Base-by-base conservation (phyloP, 2,888 invertebrate species). In the Archaeoteleia sp. region DNA sequence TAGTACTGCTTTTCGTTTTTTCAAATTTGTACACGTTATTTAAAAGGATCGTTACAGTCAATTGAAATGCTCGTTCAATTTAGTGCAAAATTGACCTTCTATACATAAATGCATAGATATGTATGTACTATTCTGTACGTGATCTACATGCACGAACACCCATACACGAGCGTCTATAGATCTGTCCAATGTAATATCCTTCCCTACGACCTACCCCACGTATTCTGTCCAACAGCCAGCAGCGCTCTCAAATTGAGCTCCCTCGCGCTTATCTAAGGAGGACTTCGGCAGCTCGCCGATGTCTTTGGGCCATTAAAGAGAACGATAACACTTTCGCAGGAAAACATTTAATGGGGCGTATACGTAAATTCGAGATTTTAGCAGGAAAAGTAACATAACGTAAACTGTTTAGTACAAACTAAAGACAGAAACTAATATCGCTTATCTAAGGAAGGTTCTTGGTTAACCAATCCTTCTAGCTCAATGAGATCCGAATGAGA, bases 181-280 rank as follows among this genome's bases (percentile, higher is more conserved):
- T 42, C 42, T 25, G 25, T 42, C 42, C 25, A 42, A 42, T 25
- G 42, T 42, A 25, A 42, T 42, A 42, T 42, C 35, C 35, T 14
- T 35, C 35, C 7, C 20, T 5, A 40, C 23, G 40, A 20, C 20
- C 42, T 25, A 25, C 13, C 30, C 30, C 30, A 30, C 42, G 17
- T 42, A 42, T 42, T 23, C 23, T 42, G 42, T 13, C 10, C 42
- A 42, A 5, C 20, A 20, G 42, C 39, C 39, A 17, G 39, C 20
- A 39, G 39, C 17, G 39, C 20, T 20, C 25, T 8, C 42, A 20
- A 42, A 25, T 42, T 25, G 20, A 27, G 42, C 12, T 13, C 7
- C 25, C 42, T 12, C 12, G 17, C 27, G 42, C 42, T 42, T 42
- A 42, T 42, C 42, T 42, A 42, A 42, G 13, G 42, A 42, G 25